A percentile compares a stretch with the other conserved stretches of the same genome.
These are phyloP conservation scores for Thymelicus lineola DNA, from an alignment of 2,888 invertebrate genomes.

Conservation along the genomic window DNA sequence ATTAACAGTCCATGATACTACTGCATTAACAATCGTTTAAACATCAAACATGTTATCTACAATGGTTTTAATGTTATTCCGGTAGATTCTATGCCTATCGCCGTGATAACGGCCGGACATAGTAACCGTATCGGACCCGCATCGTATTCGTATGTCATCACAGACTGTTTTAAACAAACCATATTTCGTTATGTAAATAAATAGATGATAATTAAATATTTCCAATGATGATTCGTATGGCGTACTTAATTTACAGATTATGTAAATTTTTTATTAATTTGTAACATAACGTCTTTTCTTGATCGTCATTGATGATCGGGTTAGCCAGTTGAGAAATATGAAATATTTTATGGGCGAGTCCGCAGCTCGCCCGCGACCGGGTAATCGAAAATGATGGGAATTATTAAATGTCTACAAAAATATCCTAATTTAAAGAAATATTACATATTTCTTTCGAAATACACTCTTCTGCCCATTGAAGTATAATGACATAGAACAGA, in stretches of 20 bases:
- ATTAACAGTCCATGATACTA: background rate
- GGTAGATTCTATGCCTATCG: background rate
- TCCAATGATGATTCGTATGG: constrained; percentile 47
- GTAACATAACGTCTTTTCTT: constrained; percentile 34
- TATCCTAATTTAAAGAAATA: too few species aligned
- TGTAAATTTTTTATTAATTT: constrained; percentile 46
- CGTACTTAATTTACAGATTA: constrained; percentile 45
- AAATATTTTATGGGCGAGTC: background rate
- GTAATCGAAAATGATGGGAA: background rate
- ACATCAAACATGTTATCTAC: constrained; percentile 25
- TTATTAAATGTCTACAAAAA: background rate
- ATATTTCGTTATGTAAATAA: constrained; percentile 45
- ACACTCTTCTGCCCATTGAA: too few species aligned
- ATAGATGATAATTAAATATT: constrained; percentile 45
- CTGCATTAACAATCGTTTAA: background rate
- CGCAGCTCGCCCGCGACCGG: background rate
- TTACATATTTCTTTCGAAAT: too few species aligned
- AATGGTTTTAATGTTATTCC: constrained; percentile 4
- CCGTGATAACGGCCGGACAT: constrained; percentile 12
- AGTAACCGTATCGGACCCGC: constrained; percentile 26
- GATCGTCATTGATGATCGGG: constrained; percentile 17
- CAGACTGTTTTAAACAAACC: constrained; percentile 14
- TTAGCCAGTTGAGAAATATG: constrained; percentile 37
- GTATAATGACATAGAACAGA: too few species aligned
- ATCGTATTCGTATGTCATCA: constrained; percentile 19